A percentile compares a stretch with the other conserved stretches of the same genome.
These are phyloP conservation scores for Scortum barcoo DNA, from an alignment of 2,113 vertebrate species.

Conservation along the genomic window DNA sequence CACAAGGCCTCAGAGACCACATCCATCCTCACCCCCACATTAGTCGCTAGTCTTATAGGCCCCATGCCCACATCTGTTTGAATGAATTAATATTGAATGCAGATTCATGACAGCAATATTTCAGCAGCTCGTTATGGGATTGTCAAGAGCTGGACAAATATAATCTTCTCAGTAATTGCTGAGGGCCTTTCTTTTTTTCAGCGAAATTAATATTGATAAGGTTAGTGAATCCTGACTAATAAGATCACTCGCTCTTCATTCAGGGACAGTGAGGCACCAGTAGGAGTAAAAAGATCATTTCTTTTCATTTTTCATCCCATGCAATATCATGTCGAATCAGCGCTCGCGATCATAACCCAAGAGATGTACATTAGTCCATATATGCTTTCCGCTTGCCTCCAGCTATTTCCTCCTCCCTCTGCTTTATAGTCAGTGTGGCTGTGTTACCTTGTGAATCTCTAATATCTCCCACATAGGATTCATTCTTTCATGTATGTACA, in stretches of 20 bases:
- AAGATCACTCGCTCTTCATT: constrained; percentile 37
- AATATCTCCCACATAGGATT: neutral
- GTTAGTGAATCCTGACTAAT: constrained; percentile 51
- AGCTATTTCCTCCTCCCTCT: neutral
- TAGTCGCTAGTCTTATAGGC: neutral
- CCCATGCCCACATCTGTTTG: constrained; percentile 36
- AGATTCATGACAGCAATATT: constrained; percentile 43
- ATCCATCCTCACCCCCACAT: constrained; percentile 11
- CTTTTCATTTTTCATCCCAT: neutral
- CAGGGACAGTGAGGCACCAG: constrained; percentile 27
- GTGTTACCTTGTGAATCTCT: neutral
- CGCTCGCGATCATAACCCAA: neutral
- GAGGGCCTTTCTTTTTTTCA: constrained; percentile 46
- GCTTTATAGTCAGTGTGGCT: neutral
- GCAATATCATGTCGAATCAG: neutral
- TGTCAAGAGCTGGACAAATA: constrained; percentile 48
- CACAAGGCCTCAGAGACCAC: constrained; percentile 2
- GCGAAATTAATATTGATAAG: constrained; percentile 68
- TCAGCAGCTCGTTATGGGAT: constrained; percentile 53
- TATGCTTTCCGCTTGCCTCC: neutral
- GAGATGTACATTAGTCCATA: neutral
- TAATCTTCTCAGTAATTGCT: constrained; percentile 55
- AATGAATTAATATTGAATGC: constrained; percentile 62
- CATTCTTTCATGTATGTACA: neutral
- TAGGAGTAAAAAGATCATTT: neutral